Base-by-base conservation (phyloP, 1,140 invertebrate genomes). In the Caenorhabditis remanei region DNA sequence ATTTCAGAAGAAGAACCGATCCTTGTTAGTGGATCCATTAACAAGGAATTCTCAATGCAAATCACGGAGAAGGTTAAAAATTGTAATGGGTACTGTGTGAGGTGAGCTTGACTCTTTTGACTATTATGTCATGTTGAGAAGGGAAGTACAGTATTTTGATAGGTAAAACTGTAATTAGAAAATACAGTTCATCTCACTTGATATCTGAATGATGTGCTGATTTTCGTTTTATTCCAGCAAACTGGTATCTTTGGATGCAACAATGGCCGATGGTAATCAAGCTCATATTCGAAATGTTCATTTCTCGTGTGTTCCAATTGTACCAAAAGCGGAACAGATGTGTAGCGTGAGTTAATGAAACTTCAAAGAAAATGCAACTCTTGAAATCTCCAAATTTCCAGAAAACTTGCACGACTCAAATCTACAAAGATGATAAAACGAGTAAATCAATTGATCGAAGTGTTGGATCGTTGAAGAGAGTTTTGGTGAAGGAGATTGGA, bases 221-320 rank as follows among this genome's bases (percentile, higher is more conserved):
- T 32, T 32, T 32, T 32, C 1, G 32, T 32, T 32, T 32, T 32
- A 40, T 79, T 79, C n/a, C 71, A 79, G 71, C 21, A 79, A 79
- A 50, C 46, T 79, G 5, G 46, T 79, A n/a, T 79, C 71, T 14
- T 40, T 79, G 71, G 71, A 79, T 40, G 71, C 71, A 21, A 79
- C 71, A 1, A 48, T 79, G 46, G 71, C 71, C 7, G 71, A 79
- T 19, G 71, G 71, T 21, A 79, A 48, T 79, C 71, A 79, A 50
- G 71, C 71, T 24, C 71, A 79, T 21, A 79, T 79, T 53, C 71
- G 71, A 50, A 79, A 79, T 79, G n/a, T 79, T 21, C 71, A 79
- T 14, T 79, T 79, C 19, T 79, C 71, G 4, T 79, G 71, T 53
- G 24, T 79, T 53, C 71, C 71, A 2, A 50, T 79, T 13, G 71